Evolutionary conservation across 2,797 vertebrate genomes (phyloP).

Genomic region (Lagorchestes hirsutus): DNA sequence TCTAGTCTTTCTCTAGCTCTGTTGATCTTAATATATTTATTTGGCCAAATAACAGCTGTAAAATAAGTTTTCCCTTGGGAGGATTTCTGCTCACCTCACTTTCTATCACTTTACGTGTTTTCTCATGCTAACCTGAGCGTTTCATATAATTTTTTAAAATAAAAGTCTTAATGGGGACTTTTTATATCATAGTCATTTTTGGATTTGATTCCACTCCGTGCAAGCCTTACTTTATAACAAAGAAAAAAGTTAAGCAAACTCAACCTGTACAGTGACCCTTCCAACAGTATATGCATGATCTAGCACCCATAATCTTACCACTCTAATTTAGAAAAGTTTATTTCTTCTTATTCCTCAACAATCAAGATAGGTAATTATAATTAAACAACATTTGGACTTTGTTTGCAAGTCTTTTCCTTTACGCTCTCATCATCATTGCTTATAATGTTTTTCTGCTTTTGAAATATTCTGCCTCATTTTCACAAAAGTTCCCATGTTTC

Average conservation of each 20-base stretch:
- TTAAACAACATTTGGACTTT: not conserved
- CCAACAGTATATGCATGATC: not conserved
- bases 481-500: not conserved
- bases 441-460: not conserved
- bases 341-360: not conserved
- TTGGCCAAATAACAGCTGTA: not conserved
- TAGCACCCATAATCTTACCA: not conserved
- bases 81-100: not conserved
- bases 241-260: not conserved
- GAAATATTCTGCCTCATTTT: not conserved
- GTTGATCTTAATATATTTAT: slow-evolving; percentile 3
- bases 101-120: not conserved
- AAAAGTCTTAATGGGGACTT: not conserved
- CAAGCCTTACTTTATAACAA: not conserved
- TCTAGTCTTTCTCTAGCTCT: not conserved
- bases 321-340: not conserved
- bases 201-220: not conserved
- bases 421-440: not conserved
- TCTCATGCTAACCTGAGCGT: not conserved
- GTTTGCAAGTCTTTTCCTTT: not conserved
- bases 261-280: not conserved
- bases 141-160: not conserved
- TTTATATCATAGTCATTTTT: not conserved
- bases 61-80: slow-evolving; percentile 10
- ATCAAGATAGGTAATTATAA: not conserved